Evolutionary conservation across 2,797 vertebrate genomes (phyloP), one percentile per base, ranked within the genome.

Genomic region (Rhinichthys osculus): DNA sequence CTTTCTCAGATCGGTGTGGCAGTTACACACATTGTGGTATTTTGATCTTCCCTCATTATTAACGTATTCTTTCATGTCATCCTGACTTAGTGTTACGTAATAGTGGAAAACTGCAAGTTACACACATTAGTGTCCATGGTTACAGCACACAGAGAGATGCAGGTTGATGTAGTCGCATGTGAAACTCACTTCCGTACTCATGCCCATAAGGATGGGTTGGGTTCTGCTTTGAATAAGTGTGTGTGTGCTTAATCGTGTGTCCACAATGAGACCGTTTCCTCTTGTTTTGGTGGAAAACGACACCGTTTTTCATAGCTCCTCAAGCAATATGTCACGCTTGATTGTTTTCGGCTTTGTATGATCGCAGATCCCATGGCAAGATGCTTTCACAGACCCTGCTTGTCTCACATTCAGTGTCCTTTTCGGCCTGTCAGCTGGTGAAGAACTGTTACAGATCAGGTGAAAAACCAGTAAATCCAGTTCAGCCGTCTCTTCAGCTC

Each of bases 381-480:
- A 40, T 81, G 14, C 54, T 74, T 74, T 85, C 21, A 85, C 9
- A 80, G 21, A n/a, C 40, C 8, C 19, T 44, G 38, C 14, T 64
- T 11, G 52, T 62, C 13, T 30, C 44, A 67, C 14, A 30, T 78
- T 52, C 74, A 57, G 52, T 40, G 44, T 83, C 8, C 50, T 64
- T 78, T 19, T 73, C 59, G 27, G 23, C 27, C 69, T 85, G 67
- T 80, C 78, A 81, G 30, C 30, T 52, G 30, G 69, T 40, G 38
- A 44, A 35, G 70, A 66, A 62, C 52, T 72, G 21, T 52, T 64
- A 72, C 38, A 62, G 67, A 71, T 78, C 76, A 59, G 78, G 82
- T 33, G 67, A 30, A 78, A 79, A 87, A 81, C 89, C 23, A 82
- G 89, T 85, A 50, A 70, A 81, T 66, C 87, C 77, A 11, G 87